Evolutionary conservation across 2,797 vertebrate species (phyloP), one percentile per base, ranked within the genome.

Genomic region (Thaleichthys pacificus): DNA sequence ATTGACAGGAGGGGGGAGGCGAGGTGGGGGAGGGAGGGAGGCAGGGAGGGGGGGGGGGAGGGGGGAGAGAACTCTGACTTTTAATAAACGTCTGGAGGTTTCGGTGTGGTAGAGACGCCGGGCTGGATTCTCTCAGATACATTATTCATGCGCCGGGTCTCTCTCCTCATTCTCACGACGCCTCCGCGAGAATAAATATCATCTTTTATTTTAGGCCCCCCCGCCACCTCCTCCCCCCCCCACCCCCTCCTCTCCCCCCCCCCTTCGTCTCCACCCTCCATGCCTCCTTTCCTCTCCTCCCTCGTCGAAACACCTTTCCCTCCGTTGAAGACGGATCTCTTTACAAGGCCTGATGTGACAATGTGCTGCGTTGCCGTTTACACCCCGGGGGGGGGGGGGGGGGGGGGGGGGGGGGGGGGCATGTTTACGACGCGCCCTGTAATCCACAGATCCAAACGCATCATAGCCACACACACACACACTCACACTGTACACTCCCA

Each of bases 161-260:
- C 51, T 30, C 19, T 0, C 51, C 19, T 0, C 51, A 79, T 80
- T 86, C 84, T 82, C 24, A n/a, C 49, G 17, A 76, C 84, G 80
- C 84, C 85, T 84, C 80, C 75, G 83, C 77, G 77, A 89, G 87
- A 92, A 93, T 90, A 93, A 91, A 91, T 87, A 81, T 90, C 73
- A 85, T 91, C 80, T 47, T 66, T 47, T 49, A 83, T 69, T 69
- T 54, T 28, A 60, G 62, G 19, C 49, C 61, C 38, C 30, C 26
- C 61, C 7, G 1, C 22, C 22, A 24, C 22, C 22, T 24, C 22
- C 22, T 24, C 22, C 22, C 22, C 22, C 22, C 22, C 22, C 22
- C 22, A 0, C 1, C 22, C 22, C 26, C 5, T 15, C 24, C 60
- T 7, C 6, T 12, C 14, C 26, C 8, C 22, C 15, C 14, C 17